Percentiles rank a stretch among this genome's conserved stretches.
Evolutionary conservation across 2,797 vertebrate species (phyloP).

Genomic region (Sebastolobus alascanus): DNA sequence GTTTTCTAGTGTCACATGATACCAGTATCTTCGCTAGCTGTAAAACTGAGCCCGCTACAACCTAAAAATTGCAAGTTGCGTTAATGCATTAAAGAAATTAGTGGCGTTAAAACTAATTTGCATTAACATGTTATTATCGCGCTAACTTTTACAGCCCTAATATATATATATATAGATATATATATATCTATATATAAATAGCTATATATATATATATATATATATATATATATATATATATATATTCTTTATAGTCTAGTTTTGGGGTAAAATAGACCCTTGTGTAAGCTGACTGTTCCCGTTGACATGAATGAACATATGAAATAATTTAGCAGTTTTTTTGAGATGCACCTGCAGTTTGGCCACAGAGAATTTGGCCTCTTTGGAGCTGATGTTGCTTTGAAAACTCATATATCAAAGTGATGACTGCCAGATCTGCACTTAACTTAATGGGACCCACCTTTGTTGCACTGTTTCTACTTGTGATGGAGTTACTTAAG

Average conservation of each 20-base stretch:
- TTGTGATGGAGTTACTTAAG: constrained; percentile 10
- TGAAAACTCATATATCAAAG: constrained; percentile 29
- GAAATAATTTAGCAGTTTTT: not conserved
- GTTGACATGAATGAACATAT: not conserved
- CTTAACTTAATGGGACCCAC: not conserved
- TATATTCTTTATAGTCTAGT: not conserved
- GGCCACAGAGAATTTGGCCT: not conserved
- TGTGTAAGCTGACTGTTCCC: not conserved
- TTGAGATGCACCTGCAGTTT: constrained; percentile 21
- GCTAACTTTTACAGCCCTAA: too few relatives aligned
- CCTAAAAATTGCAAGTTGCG: too few relatives aligned
- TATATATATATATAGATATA: too few relatives aligned
- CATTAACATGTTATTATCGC: too few relatives aligned
- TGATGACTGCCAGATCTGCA: constrained; percentile 43
- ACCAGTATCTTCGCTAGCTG: too few relatives aligned
- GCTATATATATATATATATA: too few relatives aligned
- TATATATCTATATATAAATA: too few relatives aligned
- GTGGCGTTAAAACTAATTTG: too few relatives aligned
- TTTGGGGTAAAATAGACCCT: not conserved
- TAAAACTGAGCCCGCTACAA: too few relatives aligned
- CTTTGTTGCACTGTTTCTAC: not conserved
- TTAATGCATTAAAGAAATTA: too few relatives aligned
- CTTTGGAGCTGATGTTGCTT: constrained; percentile 19
- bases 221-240: too few relatives aligned
- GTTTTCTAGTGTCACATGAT: too few relatives aligned